Conservation (phyloP, 1,140 invertebrate species). For the Polyergus mexicanus region DNA sequence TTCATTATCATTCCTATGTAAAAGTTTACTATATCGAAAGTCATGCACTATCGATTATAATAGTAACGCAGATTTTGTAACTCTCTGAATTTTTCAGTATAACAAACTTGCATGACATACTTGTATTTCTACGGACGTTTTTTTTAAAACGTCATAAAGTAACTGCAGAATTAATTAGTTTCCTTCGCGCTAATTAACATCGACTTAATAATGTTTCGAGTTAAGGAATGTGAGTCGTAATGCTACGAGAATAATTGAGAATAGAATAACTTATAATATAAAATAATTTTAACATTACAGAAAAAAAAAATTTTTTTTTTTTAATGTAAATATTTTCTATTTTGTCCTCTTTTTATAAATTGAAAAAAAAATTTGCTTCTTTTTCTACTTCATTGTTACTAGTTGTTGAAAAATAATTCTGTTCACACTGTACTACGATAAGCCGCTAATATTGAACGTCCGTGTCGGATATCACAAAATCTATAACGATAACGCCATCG, state of each 20-base stretch:
- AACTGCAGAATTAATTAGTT: slow-evolving; percentile 49
- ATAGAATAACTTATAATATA: slow-evolving; percentile 1
- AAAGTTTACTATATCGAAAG: slow-evolving; percentile 1
- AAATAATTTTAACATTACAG: not conserved
- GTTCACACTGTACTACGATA: slow-evolving; percentile 23
- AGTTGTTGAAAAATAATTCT: not conserved
- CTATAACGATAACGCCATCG: slow-evolving; percentile 19
- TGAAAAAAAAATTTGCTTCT: too few species aligned
- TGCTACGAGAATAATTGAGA: not conserved
- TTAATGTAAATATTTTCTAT: not conserved
- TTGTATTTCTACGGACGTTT: not conserved
- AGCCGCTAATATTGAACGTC: not conserved
- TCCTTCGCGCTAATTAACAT: slow-evolving; percentile 47
- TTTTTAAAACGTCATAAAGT: slow-evolving; percentile 14
- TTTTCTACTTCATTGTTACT: too few species aligned
- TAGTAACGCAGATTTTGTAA: not conserved
- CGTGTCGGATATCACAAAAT: slow-evolving; percentile 60
- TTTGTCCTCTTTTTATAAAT: not conserved
- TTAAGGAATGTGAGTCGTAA: slow-evolving; percentile 18
- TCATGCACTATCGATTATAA: not conserved
- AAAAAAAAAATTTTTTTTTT: too few species aligned
- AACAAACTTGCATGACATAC: slow-evolving; percentile 31
- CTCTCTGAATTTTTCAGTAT: slow-evolving; percentile 32
- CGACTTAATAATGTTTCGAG: slow-evolving; percentile 21
- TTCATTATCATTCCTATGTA: slow-evolving; percentile 32